Evolutionary conservation across 2,888 invertebrate genomes (phyloP), one percentile per base, ranked within the genome.

Genomic region (Caradrina kadenii): DNA sequence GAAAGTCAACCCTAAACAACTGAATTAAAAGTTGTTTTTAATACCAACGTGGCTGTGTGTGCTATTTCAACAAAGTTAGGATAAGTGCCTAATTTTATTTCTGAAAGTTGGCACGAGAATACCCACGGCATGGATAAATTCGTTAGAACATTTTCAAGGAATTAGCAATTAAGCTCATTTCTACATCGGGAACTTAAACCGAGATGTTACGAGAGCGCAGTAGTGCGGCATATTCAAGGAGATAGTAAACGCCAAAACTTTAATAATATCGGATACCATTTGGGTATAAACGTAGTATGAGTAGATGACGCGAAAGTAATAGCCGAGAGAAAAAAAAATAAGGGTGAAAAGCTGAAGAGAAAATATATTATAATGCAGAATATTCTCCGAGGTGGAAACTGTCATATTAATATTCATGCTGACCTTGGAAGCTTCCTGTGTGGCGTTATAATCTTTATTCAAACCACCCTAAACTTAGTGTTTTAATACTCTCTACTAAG

Each of bases 381-480:
- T 80, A 73, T 68, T 69, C 69, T 63, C 59, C 45, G 81, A 64
- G 69, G 54, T 79, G 65, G 76, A 68, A 83, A 73, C 79, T 58
- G 66, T 68, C 69, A 69, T 76, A 79, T 76, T 73, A 82, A 79
- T 81, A 83, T 83, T 81, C 81, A 82, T 79, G 53, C 45, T 71
- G 79, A 76, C 83, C 78, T 79, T 83, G 70, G n/a, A 4, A 42
- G 45, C 69, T 49, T 75, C 69, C 64, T 48, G 68, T 68, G 68
- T 56, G 69, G 56, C 63, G 73, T 56, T 56, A 69, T 66, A 68
- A 71, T 76, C 55, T 76, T 71, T 72, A 66, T 68, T 68, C 59
- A 71, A 69, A 69, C 62, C 55, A 45, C 63, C 63, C 66, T 26
- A 66, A 79, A 81, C 66, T 59, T 69, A 63, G 62, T 73, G 61